Base-by-base conservation (phyloP, 2,113 vertebrate genomes). In the Hemiscyllium ocellatum region DNA sequence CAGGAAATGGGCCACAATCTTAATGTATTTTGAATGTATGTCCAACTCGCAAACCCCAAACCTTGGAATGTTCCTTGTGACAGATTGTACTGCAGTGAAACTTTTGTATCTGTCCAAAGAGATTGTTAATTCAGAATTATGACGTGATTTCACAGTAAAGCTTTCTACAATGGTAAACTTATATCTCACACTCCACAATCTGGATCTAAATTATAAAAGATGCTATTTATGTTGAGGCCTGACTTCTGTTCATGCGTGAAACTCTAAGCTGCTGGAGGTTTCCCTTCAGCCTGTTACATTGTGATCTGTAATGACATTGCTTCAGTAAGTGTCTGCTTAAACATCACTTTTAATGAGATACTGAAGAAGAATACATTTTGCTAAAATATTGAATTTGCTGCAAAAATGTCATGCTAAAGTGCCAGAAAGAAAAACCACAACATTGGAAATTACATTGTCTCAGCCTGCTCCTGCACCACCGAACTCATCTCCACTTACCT, bases 81-180 rank as follows among this genome's bases (percentile, higher is more conserved):
- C 37, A 20, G 37, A 22, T 1, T 83, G n/a, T 5, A 83, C 78
- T 83, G 33, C 78, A 83, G n/a, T 83, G 78, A 83, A 83, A 20
- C n/a, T 19, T 4, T 72, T 29, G 76, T 17, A 80, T 80, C 17
- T 19, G 3, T 83, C 80, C 42, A 22, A 47, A 2, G 42, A 47
- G 37, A 83, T 83, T 83, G 80, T 42, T 83, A 83, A 37, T 19
- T 83, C n/a, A 83, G n/a, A 37, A 83, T 42, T 42, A n/a, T 4
- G 33, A 20, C 2, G 42, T 83, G 78, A 29, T 19, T 19, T 42
- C 17, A 83, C 37, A 83, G 37, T 22, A 3, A 47, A 83, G 80
- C 80, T 83, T 76, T 80, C n/a, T 80, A n/a, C 37, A 80, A n/a
- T 37, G 78, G 78, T 80, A 80, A 80, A 37, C 78, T 83, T 83